A percentile compares a stretch with the other conserved stretches of the same genome.
phyloP scores from a whole-genome alignment of 1,140 invertebrate genomes.

The Trichonephila inaurata region DNA sequence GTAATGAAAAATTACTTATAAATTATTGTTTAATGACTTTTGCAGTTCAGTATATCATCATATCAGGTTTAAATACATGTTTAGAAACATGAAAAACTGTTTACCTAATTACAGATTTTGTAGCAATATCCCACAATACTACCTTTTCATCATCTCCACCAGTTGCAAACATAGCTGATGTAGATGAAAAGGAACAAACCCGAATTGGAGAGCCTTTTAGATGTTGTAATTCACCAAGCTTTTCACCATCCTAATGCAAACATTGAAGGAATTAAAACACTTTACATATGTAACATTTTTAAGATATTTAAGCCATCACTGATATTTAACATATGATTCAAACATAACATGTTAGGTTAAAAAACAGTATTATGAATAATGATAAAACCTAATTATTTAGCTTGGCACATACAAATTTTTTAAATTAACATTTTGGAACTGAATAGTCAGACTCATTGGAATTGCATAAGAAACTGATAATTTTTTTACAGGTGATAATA shows the following conservation, averaged over 20 bases:
- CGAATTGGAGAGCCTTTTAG: conserved; percentile 85
- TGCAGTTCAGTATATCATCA: neutral
- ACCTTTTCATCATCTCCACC: conserved; percentile 88
- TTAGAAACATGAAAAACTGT: neutral
- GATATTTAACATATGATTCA: too few species aligned
- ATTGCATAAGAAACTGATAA: too few species aligned
- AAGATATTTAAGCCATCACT: too few species aligned
- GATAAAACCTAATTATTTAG: too few species aligned
- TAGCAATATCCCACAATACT: conserved; percentile 87
- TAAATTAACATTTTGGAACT: too few species aligned
- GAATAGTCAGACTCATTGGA: too few species aligned
- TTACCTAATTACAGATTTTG: conserved; percentile 85
- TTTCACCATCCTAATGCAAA: conserved; percentile 83
- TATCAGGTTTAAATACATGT: too few species aligned
- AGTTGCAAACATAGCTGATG: conserved; percentile 85
- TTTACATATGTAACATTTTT: too few species aligned
- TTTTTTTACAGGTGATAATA: too few species aligned
- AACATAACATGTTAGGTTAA: too few species aligned
- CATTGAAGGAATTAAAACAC: neutral
- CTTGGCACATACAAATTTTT: too few species aligned
- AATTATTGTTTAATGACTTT: neutral
- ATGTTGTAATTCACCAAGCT: conserved; percentile 85
- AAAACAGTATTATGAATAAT: too few species aligned
- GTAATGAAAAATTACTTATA: neutral
- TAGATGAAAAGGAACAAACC: conserved; percentile 86